Evolutionary conservation across 2,888 invertebrate species (phyloP).

Genomic region (Lysandra bellargus): DNA sequence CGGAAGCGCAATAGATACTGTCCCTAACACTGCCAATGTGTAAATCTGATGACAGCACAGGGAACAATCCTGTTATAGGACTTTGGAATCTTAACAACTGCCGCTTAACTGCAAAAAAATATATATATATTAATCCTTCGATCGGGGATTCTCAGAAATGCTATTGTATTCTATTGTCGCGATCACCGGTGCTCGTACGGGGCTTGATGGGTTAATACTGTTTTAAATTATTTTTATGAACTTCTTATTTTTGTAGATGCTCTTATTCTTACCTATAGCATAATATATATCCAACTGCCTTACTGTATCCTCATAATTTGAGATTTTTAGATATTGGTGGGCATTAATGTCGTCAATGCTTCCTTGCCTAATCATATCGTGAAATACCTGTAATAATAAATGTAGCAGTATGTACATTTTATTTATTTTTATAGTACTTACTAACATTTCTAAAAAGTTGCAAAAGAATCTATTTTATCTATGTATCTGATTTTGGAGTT

Average conservation of each 20-base stretch:
- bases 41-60: slow-evolving; percentile 89
- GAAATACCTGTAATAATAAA: slow-evolving; percentile 50
- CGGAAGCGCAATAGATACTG: slow-evolving; percentile 97
- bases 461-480: too few relatives aligned
- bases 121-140: neutral
- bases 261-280: slow-evolving; percentile 87
- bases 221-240: neutral
- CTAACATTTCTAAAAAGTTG: neutral
- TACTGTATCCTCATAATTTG: slow-evolving; percentile 94
- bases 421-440: neutral
- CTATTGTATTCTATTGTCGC: too few relatives aligned
- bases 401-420: neutral
- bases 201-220: neutral
- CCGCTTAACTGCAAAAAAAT: slow-evolving; percentile 85
- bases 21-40: slow-evolving; percentile 94
- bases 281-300: slow-evolving; percentile 95
- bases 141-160: too few relatives aligned
- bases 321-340: slow-evolving; percentile 89
- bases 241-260: neutral
- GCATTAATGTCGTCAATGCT: slow-evolving; percentile 89
- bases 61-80: slow-evolving; percentile 95
- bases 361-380: slow-evolving; percentile 80
- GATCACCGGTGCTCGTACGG: too few relatives aligned
- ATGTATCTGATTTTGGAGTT: too few relatives aligned
- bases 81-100: slow-evolving; percentile 95